A percentile compares a stretch with the other conserved stretches of the same genome.
These are phyloP conservation scores for Myrmecophaga tridactyla DNA, from an alignment of 2,113 vertebrate species.

Conservation along the genomic window DNA sequence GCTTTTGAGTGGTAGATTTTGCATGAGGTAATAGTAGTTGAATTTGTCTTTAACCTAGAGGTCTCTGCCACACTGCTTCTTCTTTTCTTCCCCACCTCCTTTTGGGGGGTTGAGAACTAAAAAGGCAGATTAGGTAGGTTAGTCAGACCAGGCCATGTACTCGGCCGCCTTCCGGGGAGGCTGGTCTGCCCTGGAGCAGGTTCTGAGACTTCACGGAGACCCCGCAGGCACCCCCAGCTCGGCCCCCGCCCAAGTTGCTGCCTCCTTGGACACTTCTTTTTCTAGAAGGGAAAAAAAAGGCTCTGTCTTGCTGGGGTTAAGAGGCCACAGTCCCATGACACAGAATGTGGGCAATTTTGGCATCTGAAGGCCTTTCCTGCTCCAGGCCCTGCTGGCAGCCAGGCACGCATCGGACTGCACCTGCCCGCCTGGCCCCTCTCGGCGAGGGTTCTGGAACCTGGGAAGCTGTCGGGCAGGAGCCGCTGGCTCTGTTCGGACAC, in stretches of 20 bases:
- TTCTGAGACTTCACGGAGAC: conserved; percentile 1
- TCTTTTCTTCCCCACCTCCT: not conserved
- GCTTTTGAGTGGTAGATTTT: not conserved
- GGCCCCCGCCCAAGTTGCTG: no score
- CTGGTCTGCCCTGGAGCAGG: not conserved
- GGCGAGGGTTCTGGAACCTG: conserved; percentile 50
- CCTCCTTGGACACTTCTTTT: no score
- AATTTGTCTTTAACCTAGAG: not conserved
- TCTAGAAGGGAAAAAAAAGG: conserved; percentile 56
- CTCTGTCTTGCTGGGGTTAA: conserved; percentile 65
- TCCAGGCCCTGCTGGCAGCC: conserved; percentile 70
- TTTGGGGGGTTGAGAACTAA: not conserved
- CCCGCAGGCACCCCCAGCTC: no score
- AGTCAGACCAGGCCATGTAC: conserved; percentile 15
- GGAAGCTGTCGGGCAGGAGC: conserved; percentile 20
- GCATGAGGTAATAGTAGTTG: not conserved
- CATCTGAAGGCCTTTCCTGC: conserved; percentile 70
- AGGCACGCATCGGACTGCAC: conserved; percentile 67
- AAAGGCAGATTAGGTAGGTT: not conserved
- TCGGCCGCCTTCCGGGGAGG: not conserved
- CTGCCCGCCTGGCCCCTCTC: conserved; percentile 68
- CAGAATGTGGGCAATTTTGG: conserved; percentile 76
- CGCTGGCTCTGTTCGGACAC: conserved; percentile 33
- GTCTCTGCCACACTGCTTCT: not conserved
- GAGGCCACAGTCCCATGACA: conserved; percentile 76